Base-by-base conservation (phyloP, 2,113 vertebrate species). In the Cynopterus brachyotis region DNA sequence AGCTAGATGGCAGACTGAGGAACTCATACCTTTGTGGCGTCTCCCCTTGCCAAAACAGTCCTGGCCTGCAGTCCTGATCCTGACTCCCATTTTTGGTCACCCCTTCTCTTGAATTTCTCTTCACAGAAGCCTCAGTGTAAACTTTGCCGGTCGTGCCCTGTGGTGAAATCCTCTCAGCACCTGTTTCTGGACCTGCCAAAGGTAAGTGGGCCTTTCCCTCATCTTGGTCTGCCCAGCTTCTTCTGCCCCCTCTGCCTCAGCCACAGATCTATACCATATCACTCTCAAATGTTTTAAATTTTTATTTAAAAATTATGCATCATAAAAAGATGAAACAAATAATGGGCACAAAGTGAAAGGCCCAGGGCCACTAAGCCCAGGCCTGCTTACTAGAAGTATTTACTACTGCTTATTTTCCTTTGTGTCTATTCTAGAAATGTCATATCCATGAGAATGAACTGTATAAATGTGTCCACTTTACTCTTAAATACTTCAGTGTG, bases 131-230 rank as follows among this genome's bases (percentile, higher is more conserved):
- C 99, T 0, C 99, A 99, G 95, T 99, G 99, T 98, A 99, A 99
- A 96, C 97, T 99, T 76, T 99, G 99, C 96, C 98, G 94, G 9
- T 97, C 98, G 0, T 96, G 98, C 92, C 99, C 99, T 8, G 97
- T 99, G 89, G 98, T 99, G 85, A 99, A 97, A 70, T 98, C 99
- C 55, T 99, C 99, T 30, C 98, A 97, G 96, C 99, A 99, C 92
- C 98, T 99, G n/a, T 99, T 99, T 97, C 97, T 99, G 96, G 99
- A 99, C 96, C 98, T 99, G 45, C 99, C 99, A 82, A 99, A 99
- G 99, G 99, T 99, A 59, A 95, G 97, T 70, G 4, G 26, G 0
- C 0, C 12, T 35, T n/a, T 55, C 12, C 47, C 20, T 92, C 15
- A 70, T 69, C 28, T 64, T 69, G 5, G 13, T 89, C 35, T 95